phyloP scores from a whole-genome alignment of 2,797 vertebrate species.

The Poeciliopsis infans region DNA sequence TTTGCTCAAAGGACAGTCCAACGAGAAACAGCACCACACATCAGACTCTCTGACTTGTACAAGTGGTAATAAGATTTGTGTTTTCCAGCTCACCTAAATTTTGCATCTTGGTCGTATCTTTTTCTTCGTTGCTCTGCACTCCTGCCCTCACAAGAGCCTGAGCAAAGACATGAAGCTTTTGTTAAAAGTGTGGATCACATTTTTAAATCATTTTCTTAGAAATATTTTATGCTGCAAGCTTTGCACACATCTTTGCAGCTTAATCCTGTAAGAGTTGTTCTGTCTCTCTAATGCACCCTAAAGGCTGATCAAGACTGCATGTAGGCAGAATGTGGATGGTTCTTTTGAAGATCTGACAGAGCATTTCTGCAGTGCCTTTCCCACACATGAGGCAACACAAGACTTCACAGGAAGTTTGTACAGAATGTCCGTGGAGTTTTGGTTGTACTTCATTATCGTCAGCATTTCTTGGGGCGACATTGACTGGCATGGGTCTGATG shows the following conservation, averaged over 20 bases:
- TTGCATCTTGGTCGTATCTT: constrained; percentile 39
- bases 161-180: constrained; percentile 5
- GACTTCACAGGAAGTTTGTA: not conserved
- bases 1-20: not conserved
- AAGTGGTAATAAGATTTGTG: not conserved
- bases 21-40: not conserved
- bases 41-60: not conserved
- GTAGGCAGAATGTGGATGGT: not conserved
- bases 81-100: constrained; percentile 32
- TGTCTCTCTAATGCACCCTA: not conserved
- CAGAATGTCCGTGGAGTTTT: not conserved
- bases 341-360: not conserved
- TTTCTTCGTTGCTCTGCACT: constrained; percentile 48
- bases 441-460: not conserved
- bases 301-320: not conserved
- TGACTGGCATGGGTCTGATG: not conserved
- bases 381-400: not conserved
- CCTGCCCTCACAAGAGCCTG: constrained; percentile 78
- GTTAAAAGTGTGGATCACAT: not conserved
- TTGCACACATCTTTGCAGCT: not conserved
- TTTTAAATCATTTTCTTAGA: not conserved
- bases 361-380: not conserved
- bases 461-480: not conserved
- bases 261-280: not conserved
- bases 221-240: not conserved